Evolutionary conservation across 1,140 invertebrate species (phyloP).

Genomic region (Megalopta genalis): DNA sequence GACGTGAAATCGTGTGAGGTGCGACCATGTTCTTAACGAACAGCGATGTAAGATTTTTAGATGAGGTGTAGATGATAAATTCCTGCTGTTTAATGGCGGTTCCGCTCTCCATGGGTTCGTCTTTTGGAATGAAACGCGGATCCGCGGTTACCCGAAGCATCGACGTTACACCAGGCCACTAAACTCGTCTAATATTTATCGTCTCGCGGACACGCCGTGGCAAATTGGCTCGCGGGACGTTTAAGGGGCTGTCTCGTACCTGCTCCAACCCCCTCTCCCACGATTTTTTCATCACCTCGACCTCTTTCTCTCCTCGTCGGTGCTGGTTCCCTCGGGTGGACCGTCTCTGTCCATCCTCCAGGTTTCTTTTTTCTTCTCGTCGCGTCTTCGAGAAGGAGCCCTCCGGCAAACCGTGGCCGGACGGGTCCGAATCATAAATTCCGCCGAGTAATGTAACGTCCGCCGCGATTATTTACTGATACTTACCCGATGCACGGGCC

Average conservation of each 20-base stretch:
- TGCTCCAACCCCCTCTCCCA: slow-evolving; percentile 45
- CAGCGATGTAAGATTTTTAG: too few species aligned
- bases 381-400: slow-evolving; percentile 66
- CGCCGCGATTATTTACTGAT: slow-evolving; percentile 78
- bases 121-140: background rate
- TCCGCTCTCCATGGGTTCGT: background rate
- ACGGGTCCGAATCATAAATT: slow-evolving; percentile 77
- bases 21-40: too few species aligned
- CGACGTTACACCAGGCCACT: background rate
- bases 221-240: slow-evolving; percentile 73
- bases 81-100: too few species aligned
- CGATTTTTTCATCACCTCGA: slow-evolving; percentile 44
- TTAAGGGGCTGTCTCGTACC: slow-evolving; percentile 62
- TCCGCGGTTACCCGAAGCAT: background rate
- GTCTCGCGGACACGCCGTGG: slow-evolving; percentile 66
- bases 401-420: slow-evolving; percentile 71
- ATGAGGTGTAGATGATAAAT: too few species aligned
- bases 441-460: slow-evolving; percentile 76
- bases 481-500: slow-evolving; percentile 71
- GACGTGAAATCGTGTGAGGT: too few species aligned
- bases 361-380: slow-evolving; percentile 37
- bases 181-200: slow-evolving; percentile 70
- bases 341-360: slow-evolving; percentile 16
- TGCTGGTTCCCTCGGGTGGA: background rate
- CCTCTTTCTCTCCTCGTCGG: slow-evolving; percentile 41